These are phyloP conservation scores for Eristalis intricaria DNA, from an alignment of 2,888 invertebrate species.

Conservation along the genomic window DNA sequence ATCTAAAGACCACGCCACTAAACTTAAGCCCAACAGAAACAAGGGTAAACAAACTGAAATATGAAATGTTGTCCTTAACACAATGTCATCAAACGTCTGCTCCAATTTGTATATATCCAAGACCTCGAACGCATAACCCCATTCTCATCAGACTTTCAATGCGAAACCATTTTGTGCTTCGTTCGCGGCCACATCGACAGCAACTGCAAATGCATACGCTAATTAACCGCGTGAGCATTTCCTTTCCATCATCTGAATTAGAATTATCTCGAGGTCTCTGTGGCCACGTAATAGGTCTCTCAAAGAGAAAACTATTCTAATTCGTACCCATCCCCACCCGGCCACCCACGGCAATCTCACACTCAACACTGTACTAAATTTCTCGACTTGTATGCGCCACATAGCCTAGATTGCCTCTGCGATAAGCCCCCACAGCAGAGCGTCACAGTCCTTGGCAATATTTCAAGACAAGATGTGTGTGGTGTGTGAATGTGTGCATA, in stretches of 20 bases:
- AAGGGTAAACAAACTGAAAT: too few species aligned
- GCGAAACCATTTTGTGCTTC: background rate
- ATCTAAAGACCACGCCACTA: too few species aligned
- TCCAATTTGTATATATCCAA: background rate
- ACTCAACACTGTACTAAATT: constrained; percentile 2
- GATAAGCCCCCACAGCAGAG: background rate
- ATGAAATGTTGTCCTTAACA: too few species aligned
- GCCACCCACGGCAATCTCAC: background rate
- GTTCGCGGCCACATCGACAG: background rate
- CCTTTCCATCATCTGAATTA: background rate
- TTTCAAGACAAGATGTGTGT: constrained; percentile 29
- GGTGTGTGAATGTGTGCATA: background rate
- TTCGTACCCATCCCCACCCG: background rate
- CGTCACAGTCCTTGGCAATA: constrained; percentile 16
- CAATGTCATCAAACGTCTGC: too few species aligned
- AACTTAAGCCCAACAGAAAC: too few species aligned
- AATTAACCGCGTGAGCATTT: background rate
- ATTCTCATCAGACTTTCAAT: background rate
- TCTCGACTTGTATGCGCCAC: constrained; percentile 1
- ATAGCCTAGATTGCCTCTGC: constrained; percentile 1
- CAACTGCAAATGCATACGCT: background rate
- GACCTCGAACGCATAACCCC: background rate
- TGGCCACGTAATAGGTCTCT: background rate
- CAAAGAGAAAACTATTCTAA: constrained; percentile 26
- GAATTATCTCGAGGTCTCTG: background rate